A percentile compares a stretch with the other conserved stretches of the same genome.
These are phyloP conservation scores for Cololabis saira DNA, from an alignment of 2,113 vertebrate genomes.

Conservation along the genomic window DNA sequence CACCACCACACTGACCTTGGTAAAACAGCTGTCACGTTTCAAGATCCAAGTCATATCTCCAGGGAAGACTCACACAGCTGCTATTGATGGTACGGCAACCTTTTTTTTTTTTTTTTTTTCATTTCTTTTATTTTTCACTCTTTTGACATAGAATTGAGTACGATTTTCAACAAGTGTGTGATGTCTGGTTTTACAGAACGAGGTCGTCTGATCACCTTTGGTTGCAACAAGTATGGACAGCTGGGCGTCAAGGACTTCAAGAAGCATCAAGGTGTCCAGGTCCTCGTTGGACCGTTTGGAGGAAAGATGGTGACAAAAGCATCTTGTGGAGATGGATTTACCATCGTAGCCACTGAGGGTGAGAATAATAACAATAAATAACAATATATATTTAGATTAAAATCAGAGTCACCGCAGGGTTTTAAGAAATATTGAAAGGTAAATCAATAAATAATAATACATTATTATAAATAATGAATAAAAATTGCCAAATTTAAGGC, in stretches of 20 bases:
- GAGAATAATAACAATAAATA: no score
- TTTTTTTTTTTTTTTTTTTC: background rate
- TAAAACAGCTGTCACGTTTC: conserved; percentile 93
- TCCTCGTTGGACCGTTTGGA: conserved; percentile 92
- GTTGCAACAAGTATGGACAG: conserved; percentile 96
- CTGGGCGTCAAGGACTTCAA: conserved; percentile 96
- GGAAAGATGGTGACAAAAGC: conserved; percentile 94
- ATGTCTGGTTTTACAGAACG: conserved; percentile 81
- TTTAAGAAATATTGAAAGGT: no score
- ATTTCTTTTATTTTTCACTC: background rate
- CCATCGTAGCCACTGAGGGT: conserved; percentile 96
- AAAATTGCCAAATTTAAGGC: no score
- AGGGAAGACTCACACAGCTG: conserved; percentile 95
- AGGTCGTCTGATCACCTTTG: conserved; percentile 93
- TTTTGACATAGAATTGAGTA: background rate
- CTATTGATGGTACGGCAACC: conserved; percentile 88
- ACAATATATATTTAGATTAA: no score
- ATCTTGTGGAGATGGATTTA: conserved; percentile 98
- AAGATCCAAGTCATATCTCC: conserved; percentile 90
- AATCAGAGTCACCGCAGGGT: no score
- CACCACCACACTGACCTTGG: conserved; percentile 91
- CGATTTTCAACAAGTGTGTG: background rate
- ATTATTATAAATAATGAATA: no score
- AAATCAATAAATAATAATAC: no score
- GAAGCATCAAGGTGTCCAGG: conserved; percentile 92